These are phyloP conservation scores for Tachysurus fulvidraco DNA, from an alignment of 2,113 vertebrate species.

Conservation along the genomic window DNA sequence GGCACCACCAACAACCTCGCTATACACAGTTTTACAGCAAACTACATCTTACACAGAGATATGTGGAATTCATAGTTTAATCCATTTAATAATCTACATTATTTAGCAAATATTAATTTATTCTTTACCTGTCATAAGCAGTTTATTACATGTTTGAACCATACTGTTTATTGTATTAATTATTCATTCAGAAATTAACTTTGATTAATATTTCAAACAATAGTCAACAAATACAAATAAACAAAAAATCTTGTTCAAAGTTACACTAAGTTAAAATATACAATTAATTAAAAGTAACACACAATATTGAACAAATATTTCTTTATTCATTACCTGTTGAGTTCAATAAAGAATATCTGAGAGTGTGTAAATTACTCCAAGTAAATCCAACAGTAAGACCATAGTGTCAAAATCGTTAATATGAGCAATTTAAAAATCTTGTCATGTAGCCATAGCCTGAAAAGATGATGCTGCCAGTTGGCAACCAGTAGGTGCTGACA, in stretches of 20 bases:
- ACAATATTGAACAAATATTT: neutral
- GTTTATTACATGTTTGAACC: neutral
- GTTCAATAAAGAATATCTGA: neutral
- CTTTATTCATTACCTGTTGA: neutral
- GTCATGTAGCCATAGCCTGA: conserved; percentile 46
- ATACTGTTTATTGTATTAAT: neutral
- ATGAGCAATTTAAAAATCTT: conserved; percentile 45
- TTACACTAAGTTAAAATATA: neutral
- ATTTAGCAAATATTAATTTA: neutral
- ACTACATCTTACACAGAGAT: neutral
- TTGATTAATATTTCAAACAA: neutral
- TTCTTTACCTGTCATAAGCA: neutral
- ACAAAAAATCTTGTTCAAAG: neutral
- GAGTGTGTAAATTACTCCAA: neutral
- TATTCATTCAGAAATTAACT: neutral
- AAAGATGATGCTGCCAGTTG: conserved; percentile 44
- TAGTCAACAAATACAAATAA: too few relatives aligned
- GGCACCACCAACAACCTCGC: conserved; percentile 22
- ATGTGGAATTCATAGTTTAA: neutral
- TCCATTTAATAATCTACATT: neutral
- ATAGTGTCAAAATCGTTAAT: conserved; percentile 17
- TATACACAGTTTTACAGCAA: neutral
- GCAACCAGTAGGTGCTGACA: conserved; percentile 47
- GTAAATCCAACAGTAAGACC: conserved; percentile 14
- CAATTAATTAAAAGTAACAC: neutral